A percentile compares a stretch with the other conserved stretches of the same genome.
phyloP scores from a whole-genome alignment of 2,113 vertebrate species.

The Forbesichthys papilliferus region DNA sequence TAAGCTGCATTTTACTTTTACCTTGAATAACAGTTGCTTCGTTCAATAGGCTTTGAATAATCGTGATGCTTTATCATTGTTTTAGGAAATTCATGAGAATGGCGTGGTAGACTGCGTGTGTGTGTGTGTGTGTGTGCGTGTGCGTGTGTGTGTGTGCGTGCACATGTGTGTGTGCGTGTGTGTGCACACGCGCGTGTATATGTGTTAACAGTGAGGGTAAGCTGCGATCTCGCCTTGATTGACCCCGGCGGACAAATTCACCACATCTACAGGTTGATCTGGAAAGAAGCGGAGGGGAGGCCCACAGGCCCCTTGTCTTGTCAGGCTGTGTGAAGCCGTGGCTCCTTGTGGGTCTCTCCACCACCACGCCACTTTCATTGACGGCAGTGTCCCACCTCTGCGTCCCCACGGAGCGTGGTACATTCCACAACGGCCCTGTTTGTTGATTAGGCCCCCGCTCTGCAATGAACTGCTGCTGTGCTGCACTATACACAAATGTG shows the following conservation, averaged over 20 bases:
- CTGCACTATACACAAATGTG: constrained; percentile 53
- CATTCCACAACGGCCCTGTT: constrained; percentile 51
- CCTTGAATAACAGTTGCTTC: too few relatives aligned
- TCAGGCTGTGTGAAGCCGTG: too few relatives aligned
- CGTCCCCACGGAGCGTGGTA: constrained; percentile 27
- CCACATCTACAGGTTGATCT: constrained; percentile 10
- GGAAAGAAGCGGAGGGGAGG: too few relatives aligned
- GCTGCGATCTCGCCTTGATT: not conserved
- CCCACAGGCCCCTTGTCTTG: too few relatives aligned
- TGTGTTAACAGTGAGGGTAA: constrained; percentile 19
- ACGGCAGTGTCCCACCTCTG: constrained; percentile 19
- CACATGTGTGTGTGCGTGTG: not conserved
- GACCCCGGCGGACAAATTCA: too few relatives aligned
- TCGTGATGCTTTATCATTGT: too few relatives aligned
- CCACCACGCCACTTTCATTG: not conserved
- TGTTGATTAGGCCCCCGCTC: constrained; percentile 46
- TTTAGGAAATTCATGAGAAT: not conserved
- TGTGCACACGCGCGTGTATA: constrained; percentile 14
- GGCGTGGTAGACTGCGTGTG: constrained; percentile 20
- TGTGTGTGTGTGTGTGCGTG: constrained; percentile 11
- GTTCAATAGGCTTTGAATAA: too few relatives aligned
- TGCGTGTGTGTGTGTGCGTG: not conserved
- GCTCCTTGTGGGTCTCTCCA: not conserved
- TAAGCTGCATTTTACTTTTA: too few relatives aligned
- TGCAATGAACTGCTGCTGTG: constrained; percentile 50